Conservation (phyloP, 2,888 invertebrate genomes). For the Ectobius pallidus region DNA sequence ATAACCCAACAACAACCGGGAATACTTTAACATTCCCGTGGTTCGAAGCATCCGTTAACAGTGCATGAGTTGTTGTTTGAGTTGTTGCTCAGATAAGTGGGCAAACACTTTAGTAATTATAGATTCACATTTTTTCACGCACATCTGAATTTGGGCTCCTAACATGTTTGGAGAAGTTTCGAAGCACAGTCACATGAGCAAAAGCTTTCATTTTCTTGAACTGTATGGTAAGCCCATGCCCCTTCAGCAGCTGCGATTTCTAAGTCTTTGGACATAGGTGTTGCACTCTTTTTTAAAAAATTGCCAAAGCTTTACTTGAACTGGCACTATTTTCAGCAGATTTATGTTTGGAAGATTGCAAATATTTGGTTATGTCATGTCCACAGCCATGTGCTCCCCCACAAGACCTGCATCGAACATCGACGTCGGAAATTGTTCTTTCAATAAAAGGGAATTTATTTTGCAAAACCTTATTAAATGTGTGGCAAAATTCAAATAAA, state of each 20-base stretch:
- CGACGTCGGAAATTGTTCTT: neutral
- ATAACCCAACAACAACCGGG: neutral
- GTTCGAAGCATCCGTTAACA: neutral
- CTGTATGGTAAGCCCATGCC: neutral
- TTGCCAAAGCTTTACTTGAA: too few relatives aligned
- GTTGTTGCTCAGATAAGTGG: too few relatives aligned
- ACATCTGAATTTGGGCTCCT: too few relatives aligned
- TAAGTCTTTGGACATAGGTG: too few relatives aligned
- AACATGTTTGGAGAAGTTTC: neutral
- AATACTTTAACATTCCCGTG: too few relatives aligned
- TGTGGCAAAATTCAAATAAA: neutral
- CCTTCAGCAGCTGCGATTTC: neutral
- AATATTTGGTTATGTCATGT: neutral
- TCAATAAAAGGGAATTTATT: neutral
- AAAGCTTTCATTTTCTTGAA: neutral
- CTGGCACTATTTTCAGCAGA: too few relatives aligned
- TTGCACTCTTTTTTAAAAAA: neutral
- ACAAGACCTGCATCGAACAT: too few relatives aligned
- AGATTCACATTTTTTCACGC: too few relatives aligned
- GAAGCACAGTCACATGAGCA: too few relatives aligned
- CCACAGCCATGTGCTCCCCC: too few relatives aligned
- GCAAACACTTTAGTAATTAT: too few relatives aligned
- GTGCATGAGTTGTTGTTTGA: neutral
- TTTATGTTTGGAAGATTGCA: too few relatives aligned
- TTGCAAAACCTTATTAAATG: neutral